Base-by-base conservation (phyloP, 2,888 invertebrate genomes). In the Eupithecia inturbata region DNA sequence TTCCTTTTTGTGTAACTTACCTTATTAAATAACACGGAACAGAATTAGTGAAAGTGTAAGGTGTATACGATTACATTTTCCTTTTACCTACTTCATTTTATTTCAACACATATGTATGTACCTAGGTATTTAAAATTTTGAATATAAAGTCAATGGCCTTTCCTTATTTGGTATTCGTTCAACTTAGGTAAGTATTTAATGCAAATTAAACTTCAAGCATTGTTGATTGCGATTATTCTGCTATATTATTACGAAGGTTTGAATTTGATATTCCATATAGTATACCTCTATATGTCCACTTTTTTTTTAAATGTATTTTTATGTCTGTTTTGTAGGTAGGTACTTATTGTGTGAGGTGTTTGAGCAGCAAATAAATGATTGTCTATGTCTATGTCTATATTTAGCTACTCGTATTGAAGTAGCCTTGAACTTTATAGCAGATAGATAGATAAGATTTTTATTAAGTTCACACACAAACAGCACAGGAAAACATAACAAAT, bases 101-200 rank as follows among this genome's bases (percentile, higher is more conserved):
- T 49, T n/a, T 49, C n/a, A n/a, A n/a, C 49, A 49, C 49, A 9
- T 36, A 36, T 5, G 36, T 31, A 31, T 31, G 31, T 31, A 31
- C 3, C 3, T 31, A 31, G 31, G 31, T 31, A 31, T 5, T 41
- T 22, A 19, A 49, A 66, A 28, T 31, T 60, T 41, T 69, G 33
- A 67, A 62, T 36, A 41, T 53, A 7, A 67, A 53, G 72, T 72
- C 70, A 70, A 57, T 70, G 70, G 72, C 70, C 72, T 60, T 31
- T 19, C 64, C 49, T 67, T 71, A 67, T 69, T 71, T 68, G 26
- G 12, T 10, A 68, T 68, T 66, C 71, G 33, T 41, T 36, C 66
- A 68, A 66, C 22, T 10, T n/a, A 69, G n/a, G 12, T 28, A 68
- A 60, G 28, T 74, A 71, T 16, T 36, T 7, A 53, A 57, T 68